These are phyloP conservation scores for Phytoseiulus persimilis DNA, from an alignment of 2,888 invertebrate species.

Conservation along the genomic window DNA sequence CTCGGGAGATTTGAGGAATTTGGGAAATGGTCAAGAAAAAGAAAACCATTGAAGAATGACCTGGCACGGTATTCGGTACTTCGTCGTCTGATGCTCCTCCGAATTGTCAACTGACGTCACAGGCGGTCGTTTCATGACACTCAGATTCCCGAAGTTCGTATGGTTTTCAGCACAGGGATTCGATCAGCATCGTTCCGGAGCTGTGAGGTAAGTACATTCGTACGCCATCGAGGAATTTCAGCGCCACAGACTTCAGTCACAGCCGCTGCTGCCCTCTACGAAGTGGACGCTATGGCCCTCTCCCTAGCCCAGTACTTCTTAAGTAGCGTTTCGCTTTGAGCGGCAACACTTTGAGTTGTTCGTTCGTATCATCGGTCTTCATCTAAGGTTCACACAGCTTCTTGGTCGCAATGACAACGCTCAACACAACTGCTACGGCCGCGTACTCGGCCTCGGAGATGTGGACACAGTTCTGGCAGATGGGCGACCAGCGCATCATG, in stretches of 20 bases:
- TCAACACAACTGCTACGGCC: neutral
- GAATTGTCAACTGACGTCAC: neutral
- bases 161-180: neutral
- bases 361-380: neutral
- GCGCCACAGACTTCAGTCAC: neutral
- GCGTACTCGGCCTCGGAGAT: slow-evolving; percentile 15
- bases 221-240: neutral
- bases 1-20: neutral
- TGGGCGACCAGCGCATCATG: slow-evolving; percentile 24
- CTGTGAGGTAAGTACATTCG: neutral
- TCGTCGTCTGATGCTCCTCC: neutral
- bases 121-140: neutral
- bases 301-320: neutral
- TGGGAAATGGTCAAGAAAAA: neutral
- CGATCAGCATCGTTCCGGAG: neutral
- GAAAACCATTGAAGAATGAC: neutral
- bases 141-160: neutral
- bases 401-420: neutral
- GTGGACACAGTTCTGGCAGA: slow-evolving; percentile 26
- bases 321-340: neutral
- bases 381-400: neutral
- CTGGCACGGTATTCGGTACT: neutral
- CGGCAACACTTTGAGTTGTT: neutral
- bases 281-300: slow-evolving; percentile 5
- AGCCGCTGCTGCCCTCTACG: neutral